Evolutionary conservation across 1,140 invertebrate species (phyloP), one percentile per base, ranked within the genome.

Genomic region (Acromyrmex charruanus): DNA sequence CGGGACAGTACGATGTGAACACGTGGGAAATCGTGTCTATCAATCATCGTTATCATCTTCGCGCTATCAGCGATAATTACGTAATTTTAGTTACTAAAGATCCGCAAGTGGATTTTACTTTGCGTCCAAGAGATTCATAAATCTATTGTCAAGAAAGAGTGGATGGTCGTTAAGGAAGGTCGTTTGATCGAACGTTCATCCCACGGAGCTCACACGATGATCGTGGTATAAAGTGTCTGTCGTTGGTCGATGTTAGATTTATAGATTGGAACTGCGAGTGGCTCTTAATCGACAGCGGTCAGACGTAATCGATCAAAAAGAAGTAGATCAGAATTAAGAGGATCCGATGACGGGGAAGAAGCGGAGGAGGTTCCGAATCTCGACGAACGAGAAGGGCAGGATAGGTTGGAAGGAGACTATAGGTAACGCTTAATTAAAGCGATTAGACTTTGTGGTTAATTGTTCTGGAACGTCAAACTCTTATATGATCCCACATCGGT

Each of bases 401-500:
- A 88, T 88, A 82, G 90, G 88, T 89, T 79, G 89, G 77, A 87
- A 89, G 86, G 85, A 90, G 77, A 85, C 80, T 75, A 77, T 65
- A 85, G 77, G 59, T 85, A 90, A 92, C 90, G 91, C 88, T 88
- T 93, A 92, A 94, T 94, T 92, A 92, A 93, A 94, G 93, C 93
- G 89, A 94, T 94, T 94, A 94, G 93, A 94, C 93, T 94, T 94
- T 94, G 91, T 91, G 90, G 92, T 92, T 94, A 92, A 94, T 93
- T 93, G 93, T 94, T 94, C 92, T 93, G 93, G 93, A 94, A 94
- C 80, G 91, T 55, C 87, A 91, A 87, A 79, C 89, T 77, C 63
- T 87, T 80, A 66, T 74, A 72, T 68, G 39, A 85, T 65, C 21
- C 63, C 25, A 58, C 84, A 28, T 72, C 18, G 74, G 31, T 59